These are phyloP conservation scores for Apis florea DNA, from an alignment of 1,140 invertebrate species.

Conservation along the genomic window DNA sequence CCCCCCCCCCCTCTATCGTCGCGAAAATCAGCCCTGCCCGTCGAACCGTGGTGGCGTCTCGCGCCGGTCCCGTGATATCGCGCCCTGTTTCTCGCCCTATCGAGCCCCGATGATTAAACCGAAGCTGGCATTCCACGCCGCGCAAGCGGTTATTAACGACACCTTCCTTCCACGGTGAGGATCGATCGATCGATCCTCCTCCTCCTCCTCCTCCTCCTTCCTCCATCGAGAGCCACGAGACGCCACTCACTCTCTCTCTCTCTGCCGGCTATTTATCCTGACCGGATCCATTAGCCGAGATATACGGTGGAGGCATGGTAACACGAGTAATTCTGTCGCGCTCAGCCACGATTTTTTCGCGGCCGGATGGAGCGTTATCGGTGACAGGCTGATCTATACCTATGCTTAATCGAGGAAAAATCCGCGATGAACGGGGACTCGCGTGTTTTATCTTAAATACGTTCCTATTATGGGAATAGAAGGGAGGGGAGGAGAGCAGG, in stretches of 20 bases:
- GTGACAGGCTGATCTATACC: constrained; percentile 24
- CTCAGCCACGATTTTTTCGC: constrained; percentile 33
- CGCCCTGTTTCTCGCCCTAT: constrained; percentile 47
- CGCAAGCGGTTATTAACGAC: constrained; percentile 63
- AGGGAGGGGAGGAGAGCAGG: neutral
- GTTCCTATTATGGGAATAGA: neutral
- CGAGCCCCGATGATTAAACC: constrained; percentile 56
- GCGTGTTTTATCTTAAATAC: constrained; percentile 56
- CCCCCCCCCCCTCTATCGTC: constrained; percentile 32
- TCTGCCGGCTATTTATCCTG: constrained; percentile 56
- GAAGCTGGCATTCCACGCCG: constrained; percentile 57
- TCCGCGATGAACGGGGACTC: constrained; percentile 15
- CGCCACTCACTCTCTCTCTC: neutral
- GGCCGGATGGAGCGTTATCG: constrained; percentile 31
- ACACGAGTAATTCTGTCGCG: constrained; percentile 56
- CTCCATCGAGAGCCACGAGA: neutral
- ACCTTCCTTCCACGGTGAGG: constrained; percentile 43
- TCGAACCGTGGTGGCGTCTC: neutral
- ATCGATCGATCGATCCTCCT: constrained; percentile 56
- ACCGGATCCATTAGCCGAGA: constrained; percentile 58
- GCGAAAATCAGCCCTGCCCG: constrained; percentile 25
- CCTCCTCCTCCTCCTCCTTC: too few relatives aligned
- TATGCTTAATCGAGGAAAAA: constrained; percentile 32
- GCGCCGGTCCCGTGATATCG: constrained; percentile 27
- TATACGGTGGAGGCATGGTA: constrained; percentile 43